phyloP scores from a whole-genome alignment of 2,797 vertebrate genomes.

The Mustela erminea region DNA sequence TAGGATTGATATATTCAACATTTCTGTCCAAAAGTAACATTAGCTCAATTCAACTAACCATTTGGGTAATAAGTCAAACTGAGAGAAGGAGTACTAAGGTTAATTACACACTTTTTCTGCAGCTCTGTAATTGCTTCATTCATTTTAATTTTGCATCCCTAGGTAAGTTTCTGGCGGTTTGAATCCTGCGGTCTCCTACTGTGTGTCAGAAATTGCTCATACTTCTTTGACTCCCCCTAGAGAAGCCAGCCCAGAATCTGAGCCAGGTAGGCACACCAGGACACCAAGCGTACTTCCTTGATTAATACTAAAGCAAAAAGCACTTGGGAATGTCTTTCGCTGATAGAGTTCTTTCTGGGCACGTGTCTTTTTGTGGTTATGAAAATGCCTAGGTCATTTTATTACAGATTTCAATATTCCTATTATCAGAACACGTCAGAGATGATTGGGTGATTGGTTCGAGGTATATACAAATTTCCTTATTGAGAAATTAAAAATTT shows the following conservation, averaged over 20 bases:
- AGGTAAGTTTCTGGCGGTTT: neutral
- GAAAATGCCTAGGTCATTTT: neutral
- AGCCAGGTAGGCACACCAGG: neutral
- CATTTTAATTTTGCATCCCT: constrained; percentile 46
- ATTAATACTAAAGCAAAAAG: neutral
- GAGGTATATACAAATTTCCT: neutral
- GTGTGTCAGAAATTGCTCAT: neutral
- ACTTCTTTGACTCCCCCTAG: neutral
- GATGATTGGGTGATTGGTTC: neutral
- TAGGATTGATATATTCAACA: constrained; percentile 18
- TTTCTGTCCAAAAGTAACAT: constrained; percentile 40
- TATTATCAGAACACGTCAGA: neutral
- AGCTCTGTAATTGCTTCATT: constrained; percentile 64
- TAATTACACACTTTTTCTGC: constrained; percentile 29
- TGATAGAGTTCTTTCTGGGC: neutral
- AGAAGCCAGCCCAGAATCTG: neutral
- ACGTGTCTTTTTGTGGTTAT: neutral
- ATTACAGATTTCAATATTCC: neutral
- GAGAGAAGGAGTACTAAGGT: neutral
- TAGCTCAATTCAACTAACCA: neutral
- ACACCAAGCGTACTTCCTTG: neutral
- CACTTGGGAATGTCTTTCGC: neutral
- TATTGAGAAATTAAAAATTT: constrained; percentile 10
- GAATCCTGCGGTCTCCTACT: neutral
- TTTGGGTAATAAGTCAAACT: constrained; percentile 46